Percentiles rank a stretch among this genome's conserved stretches.
Conservation (phyloP, 30 jellyfish, hydroid and myxozoan genomes). For the Hydra vulgaris region DNA sequence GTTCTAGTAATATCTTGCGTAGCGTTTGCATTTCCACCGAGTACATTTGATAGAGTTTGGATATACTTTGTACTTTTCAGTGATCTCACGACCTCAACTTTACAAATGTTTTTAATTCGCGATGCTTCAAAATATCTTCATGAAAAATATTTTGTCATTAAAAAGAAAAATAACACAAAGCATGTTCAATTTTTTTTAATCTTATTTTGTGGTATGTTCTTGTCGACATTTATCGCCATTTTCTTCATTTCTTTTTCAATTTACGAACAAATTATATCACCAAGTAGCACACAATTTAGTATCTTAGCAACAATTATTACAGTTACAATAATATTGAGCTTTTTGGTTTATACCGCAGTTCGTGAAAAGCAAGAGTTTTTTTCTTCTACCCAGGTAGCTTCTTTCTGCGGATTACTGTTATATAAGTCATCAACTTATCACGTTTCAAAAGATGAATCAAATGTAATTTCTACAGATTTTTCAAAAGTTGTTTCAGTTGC, state of each 20-base stretch:
- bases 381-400: neutral
- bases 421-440: neutral
- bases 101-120: slow-evolving; percentile 30
- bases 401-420: neutral
- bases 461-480: neutral
- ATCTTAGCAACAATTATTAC: neutral
- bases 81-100: slow-evolving; percentile 22
- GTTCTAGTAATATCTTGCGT: slow-evolving; percentile 45
- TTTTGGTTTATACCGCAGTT: neutral
- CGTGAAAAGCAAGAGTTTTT: neutral
- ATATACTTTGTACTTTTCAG: slow-evolving; percentile 18
- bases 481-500: neutral
- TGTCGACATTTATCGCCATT: neutral
- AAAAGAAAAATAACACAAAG: neutral
- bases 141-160: neutral
- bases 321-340: neutral
- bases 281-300: neutral
- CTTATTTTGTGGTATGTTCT: neutral
- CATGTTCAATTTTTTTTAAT: neutral
- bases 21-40: slow-evolving; percentile 82
- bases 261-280: neutral
- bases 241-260: neutral
- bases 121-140: slow-evolving; percentile 36
- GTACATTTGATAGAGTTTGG: slow-evolving; percentile 65
- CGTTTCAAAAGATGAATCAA: neutral